Base-by-base conservation (phyloP, 2,113 vertebrate species). In the Microtus pennsylvanicus region DNA sequence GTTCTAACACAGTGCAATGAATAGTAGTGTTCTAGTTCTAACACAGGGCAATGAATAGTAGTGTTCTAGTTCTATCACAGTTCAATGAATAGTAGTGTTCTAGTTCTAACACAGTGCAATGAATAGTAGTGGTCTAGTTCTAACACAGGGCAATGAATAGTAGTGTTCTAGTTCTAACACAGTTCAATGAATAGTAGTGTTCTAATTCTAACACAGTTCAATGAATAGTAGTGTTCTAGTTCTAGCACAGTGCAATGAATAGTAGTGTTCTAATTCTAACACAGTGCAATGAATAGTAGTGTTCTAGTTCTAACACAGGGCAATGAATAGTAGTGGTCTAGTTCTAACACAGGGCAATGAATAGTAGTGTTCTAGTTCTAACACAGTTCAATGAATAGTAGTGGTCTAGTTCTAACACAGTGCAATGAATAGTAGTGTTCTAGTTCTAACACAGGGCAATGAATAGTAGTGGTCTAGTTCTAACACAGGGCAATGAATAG, bases 191-290 rank as follows among this genome's bases (percentile, higher is more conserved):
- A 52, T 21, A n/a, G 30, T 82, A 38, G 3, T 16, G 33, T 96
- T 70, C 24, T 58, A 28, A 21, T 96, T 10, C 4, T 61, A 82
- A 33, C 30, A 67, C 74, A 97, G 95, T 95, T 24, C 5, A 77
- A 47, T 94, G 82, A 97, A 97, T 97, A 50, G 47, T 50, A 97
- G 95, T 16, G 28, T 96, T 70, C 24, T n/a, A n/a, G n/a, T n/a
- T n/a, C n/a, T n/a, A n/a, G n/a, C n/a, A n/a, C n/a, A n/a, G n/a
- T n/a, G n/a, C n/a, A n/a, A n/a, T n/a, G n/a, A 94, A 52, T 21
- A n/a, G 30, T 82, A 38, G 3, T 16, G 33, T 96, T 70, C 24
- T 58, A 28, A 21, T 96, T 10, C 4, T 61, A 82, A 33, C 30
- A 67, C 74, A 97, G 95, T 95, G 28, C 5, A 77, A 47, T 94